A percentile compares a stretch with the other conserved stretches of the same genome.
These are phyloP conservation scores for Pterocles orientalis DNA, from an alignment of 2,113 vertebrate species.

Conservation along the genomic window DNA sequence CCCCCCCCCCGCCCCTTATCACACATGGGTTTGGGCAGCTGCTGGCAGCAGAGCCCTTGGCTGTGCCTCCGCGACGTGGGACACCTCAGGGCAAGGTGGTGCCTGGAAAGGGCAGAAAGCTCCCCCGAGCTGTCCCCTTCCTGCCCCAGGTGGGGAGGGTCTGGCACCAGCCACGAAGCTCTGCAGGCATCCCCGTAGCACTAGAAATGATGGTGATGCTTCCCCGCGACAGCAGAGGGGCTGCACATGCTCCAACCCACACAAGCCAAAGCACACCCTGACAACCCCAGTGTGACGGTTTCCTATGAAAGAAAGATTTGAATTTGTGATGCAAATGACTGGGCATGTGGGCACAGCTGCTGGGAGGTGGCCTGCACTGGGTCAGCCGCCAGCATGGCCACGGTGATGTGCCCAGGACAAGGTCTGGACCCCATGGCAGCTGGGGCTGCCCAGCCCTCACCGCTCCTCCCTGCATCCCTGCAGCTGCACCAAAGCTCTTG, in stretches of 20 bases:
- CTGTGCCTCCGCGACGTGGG: not conserved
- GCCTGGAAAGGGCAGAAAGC: not conserved
- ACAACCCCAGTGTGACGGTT: not conserved
- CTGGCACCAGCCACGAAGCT: not conserved
- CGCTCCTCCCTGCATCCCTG: fast-evolving
- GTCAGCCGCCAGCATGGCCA: not conserved
- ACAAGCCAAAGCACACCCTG: not conserved
- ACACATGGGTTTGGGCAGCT: fast-evolving
- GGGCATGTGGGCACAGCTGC: not conserved
- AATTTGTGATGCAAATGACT: conserved; percentile 28
- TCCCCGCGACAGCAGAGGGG: not conserved
- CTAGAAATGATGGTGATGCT: not conserved
- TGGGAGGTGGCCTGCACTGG: not conserved
- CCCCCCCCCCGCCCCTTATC: not conserved
- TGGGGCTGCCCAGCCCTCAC: not conserved
- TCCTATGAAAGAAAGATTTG: not conserved
- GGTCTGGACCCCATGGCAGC: not conserved
- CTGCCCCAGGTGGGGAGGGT: not conserved
- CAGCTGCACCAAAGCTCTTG: not conserved
- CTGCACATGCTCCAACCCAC: not conserved
- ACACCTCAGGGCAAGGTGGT: fast-evolving
- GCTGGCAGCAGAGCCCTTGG: not conserved
- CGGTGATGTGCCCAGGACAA: not conserved
- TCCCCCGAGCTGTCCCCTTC: not conserved
- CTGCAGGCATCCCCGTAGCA: not conserved